A percentile compares a stretch with the other conserved stretches of the same genome.
Evolutionary conservation across 2,888 invertebrate genomes (phyloP).

Genomic region (Syritta pipiens): DNA sequence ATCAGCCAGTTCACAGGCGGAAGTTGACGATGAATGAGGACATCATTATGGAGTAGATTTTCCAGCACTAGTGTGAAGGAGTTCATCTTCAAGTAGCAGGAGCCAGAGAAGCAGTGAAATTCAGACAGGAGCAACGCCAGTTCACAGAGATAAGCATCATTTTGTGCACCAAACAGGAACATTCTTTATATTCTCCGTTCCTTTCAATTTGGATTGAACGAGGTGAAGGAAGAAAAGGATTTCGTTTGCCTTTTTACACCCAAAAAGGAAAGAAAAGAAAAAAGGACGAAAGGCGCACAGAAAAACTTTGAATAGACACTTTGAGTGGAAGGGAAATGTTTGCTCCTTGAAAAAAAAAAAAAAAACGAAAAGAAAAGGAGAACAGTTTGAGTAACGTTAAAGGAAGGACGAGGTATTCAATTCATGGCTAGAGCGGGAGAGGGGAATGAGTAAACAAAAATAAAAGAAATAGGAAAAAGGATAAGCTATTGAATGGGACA

Average conservation of each 20-base stretch:
- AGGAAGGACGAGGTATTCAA: conserved; percentile 17
- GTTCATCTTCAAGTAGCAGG: conserved; percentile 59
- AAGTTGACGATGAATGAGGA: conserved; percentile 59
- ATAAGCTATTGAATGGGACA: conserved; percentile 32
- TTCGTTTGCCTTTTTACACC: conserved; percentile 44
- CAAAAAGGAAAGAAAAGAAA: background rate
- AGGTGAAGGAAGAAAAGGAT: conserved; percentile 24
- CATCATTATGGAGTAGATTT: conserved; percentile 63
- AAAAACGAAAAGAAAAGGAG: background rate
- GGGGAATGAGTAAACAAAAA: conserved; percentile 23
- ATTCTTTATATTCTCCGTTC: conserved; percentile 48
- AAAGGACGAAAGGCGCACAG: background rate
- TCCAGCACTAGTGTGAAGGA: conserved; percentile 40
- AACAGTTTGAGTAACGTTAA: conserved; percentile 9
- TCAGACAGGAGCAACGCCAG: background rate
- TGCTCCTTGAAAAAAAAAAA: conserved; percentile 18
- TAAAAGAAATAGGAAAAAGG: conserved; percentile 2
- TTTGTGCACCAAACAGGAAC: conserved; percentile 49
- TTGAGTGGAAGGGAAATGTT: conserved; percentile 46
- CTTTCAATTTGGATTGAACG: conserved; percentile 51
- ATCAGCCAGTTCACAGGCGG: conserved; percentile 50
- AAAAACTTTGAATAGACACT: conserved; percentile 22
- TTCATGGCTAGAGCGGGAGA: conserved; percentile 2
- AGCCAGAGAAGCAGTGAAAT: background rate
- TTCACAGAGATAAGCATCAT: conserved; percentile 49